Evolutionary conservation across 1,140 invertebrate species (phyloP), one percentile per base, ranked within the genome.

Genomic region (Rhyacophila brunnea): DNA sequence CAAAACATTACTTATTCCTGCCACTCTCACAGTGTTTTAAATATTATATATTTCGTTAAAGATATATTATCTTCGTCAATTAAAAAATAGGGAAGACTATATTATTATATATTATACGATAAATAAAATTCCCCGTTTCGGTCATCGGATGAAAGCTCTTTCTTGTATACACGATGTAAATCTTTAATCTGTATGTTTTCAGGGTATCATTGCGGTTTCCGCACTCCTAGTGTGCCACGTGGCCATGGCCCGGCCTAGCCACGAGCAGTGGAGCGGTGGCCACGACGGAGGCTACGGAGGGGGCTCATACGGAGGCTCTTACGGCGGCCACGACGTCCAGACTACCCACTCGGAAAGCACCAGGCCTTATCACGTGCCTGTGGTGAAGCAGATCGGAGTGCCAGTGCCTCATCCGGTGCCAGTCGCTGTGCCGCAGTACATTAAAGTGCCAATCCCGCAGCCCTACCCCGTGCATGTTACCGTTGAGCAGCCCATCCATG

Each of bases 371-470:
- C 85, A 87, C 14, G 83, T 89, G 35, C 86, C 85, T 9, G 85
- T 89, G 62, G 83, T 87, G 56, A 88, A 89, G 69, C 89, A 89
- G 72, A 83, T 89, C 46, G 87, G 86, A 1, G 83, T 89, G 34
- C 85, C 86, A 7, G 83, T 89, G 49, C 87, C 88, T 0, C 87
- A 90, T 69, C 87, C 88, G 1, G 83, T 90, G 9, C 85, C 87
- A 0, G 84, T 89, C 0, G 82, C 86, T 2, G 85, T 89, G 9
- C 86, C 87, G 6, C 87, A 90, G 67, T 83, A 88, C 47, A 85
- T 90, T 18, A 87, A 83, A 60, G 79, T 90, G 17, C 85, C 87
- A 17, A 88, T 90, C 19, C 87, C 87, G 0, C 86, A 90, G 51
- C 87, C 87, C 6, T 88, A 88, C 69, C 83, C 87, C 10, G 85